These are phyloP conservation scores for Carassius carassius DNA, from an alignment of 2,113 vertebrate genomes.

Conservation along the genomic window DNA sequence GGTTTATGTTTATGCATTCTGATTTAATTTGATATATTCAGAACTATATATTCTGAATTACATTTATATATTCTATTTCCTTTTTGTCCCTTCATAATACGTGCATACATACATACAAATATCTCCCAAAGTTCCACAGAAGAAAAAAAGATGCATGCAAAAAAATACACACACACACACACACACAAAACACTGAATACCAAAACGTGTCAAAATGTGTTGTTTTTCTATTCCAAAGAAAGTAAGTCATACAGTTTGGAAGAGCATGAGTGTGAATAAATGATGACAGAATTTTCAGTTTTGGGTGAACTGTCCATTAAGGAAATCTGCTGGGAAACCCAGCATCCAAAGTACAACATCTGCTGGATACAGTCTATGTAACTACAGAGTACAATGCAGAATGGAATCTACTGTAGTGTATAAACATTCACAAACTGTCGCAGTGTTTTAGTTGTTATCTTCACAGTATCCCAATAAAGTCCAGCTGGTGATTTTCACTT, in stretches of 20 bases:
- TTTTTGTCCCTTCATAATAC: too few species aligned
- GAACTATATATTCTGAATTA: too few species aligned
- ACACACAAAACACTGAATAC: neutral
- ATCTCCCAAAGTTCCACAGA: too few species aligned
- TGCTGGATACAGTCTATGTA: neutral
- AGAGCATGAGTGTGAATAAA: neutral
- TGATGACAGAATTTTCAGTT: neutral
- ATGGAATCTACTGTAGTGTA: neutral
- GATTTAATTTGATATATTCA: too few species aligned
- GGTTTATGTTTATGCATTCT: too few species aligned
- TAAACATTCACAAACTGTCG: slow-evolving; percentile 14
- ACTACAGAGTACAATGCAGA: neutral
- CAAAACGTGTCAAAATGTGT: neutral
- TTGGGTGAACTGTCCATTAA: neutral
- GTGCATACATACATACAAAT: too few species aligned
- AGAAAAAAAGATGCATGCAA: too few species aligned
- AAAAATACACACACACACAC: too few species aligned
- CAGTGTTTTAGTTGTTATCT: slow-evolving; percentile 33
- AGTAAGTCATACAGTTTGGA: neutral
- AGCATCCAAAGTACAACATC: neutral
- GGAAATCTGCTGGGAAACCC: neutral
- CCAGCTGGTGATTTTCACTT: slow-evolving; percentile 34
- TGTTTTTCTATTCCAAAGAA: neutral
- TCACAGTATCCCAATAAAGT: neutral
- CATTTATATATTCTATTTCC: too few species aligned